Evolutionary conservation across 23 tunicate species (phyloP).

Genomic region (Styela clava): DNA sequence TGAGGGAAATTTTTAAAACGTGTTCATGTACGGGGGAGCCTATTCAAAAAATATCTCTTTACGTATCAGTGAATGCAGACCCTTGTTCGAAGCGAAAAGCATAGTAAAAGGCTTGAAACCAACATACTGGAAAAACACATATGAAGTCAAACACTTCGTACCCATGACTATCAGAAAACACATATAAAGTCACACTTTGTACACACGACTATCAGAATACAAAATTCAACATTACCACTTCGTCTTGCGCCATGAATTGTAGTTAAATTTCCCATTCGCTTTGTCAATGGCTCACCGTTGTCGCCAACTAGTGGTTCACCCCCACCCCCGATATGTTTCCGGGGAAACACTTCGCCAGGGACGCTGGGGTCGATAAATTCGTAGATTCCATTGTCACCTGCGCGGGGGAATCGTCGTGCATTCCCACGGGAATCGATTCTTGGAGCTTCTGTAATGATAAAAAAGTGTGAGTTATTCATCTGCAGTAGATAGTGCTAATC

Average conservation of each 20-base stretch:
- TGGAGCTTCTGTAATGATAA: constrained; percentile 8
- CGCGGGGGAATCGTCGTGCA: constrained; percentile 56
- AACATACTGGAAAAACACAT: too few relatives aligned
- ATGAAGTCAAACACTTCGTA: too few relatives aligned
- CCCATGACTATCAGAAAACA: too few relatives aligned
- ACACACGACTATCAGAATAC: too few relatives aligned
- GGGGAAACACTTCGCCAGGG: constrained; percentile 54
- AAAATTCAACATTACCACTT: too few relatives aligned
- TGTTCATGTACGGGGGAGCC: too few relatives aligned
- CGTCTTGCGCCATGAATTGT: constrained; percentile 89
- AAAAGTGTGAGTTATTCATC: background rate
- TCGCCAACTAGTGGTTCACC: constrained; percentile 74
- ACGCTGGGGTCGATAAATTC: constrained; percentile 74
- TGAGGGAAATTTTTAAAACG: too few relatives aligned
- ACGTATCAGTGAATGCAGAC: too few relatives aligned
- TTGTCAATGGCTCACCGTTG: constrained; percentile 57
- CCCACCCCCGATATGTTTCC: constrained; percentile 85
- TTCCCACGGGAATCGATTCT: constrained; percentile 21
- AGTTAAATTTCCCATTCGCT: constrained; percentile 69
- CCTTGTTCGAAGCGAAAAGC: too few relatives aligned
- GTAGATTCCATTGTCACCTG: constrained; percentile 82
- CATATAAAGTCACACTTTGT: too few relatives aligned
- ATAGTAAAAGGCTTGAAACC: too few relatives aligned
- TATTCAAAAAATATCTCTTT: too few relatives aligned
- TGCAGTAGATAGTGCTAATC: background rate